Evolutionary conservation across 2,113 vertebrate genomes (phyloP).

Genomic region (Gymnobelideus leadbeateri): DNA sequence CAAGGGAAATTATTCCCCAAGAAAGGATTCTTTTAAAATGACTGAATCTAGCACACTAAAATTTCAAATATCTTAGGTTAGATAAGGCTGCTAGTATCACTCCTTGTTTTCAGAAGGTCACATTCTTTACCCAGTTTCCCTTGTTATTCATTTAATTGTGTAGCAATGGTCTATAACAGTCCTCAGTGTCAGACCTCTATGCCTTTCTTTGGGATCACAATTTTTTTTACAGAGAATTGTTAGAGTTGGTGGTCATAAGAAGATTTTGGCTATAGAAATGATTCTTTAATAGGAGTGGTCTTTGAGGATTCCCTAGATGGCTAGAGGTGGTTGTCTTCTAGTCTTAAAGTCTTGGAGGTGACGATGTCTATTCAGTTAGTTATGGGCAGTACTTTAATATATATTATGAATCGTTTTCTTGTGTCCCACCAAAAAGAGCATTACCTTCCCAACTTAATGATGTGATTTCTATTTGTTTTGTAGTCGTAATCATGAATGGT

Average conservation of each 20-base stretch:
- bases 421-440: background rate
- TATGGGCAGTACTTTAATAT: background rate
- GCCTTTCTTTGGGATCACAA: background rate
- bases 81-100: background rate
- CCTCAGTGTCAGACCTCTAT: background rate
- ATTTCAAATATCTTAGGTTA: background rate
- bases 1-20: background rate
- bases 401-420: background rate
- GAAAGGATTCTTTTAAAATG: background rate
- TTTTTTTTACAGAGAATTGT: background rate
- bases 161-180: background rate
- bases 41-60: background rate
- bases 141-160: background rate
- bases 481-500: background rate
- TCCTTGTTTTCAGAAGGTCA: background rate
- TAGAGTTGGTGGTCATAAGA: background rate
- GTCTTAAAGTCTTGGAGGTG: background rate
- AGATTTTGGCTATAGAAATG: background rate
- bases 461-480: background rate
- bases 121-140: rapidly evolving
- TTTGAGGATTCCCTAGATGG: background rate
- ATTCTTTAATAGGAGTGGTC: background rate
- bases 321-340: background rate
- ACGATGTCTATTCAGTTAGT: background rate
- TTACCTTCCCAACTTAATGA: background rate